phyloP scores from a whole-genome alignment of 2,113 vertebrate genomes.

The Bos taurus region ARS-UCD2.0 NC_037345.1:30297501-30298000 shows the following conservation, averaged over 20 bases:
- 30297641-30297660: background rate
- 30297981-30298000: background rate
- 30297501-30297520: background rate
- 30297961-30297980: background rate
- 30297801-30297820: background rate
- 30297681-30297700: background rate
- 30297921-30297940: background rate
- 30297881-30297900: background rate
- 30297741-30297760: background rate
- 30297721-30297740: background rate
- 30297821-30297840: background rate
- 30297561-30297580: background rate
- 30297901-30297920: background rate
- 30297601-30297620: background rate
- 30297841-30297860: background rate
- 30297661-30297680: background rate
- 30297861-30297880: background rate
- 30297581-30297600: background rate
- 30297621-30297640: background rate
- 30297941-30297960: background rate
- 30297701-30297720: background rate
- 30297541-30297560: background rate
- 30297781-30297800: background rate
- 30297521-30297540: background rate
- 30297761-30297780: background rate